phyloP scores from a whole-genome alignment of 2,888 invertebrate genomes.

The Marronus borbonicus region DNA sequence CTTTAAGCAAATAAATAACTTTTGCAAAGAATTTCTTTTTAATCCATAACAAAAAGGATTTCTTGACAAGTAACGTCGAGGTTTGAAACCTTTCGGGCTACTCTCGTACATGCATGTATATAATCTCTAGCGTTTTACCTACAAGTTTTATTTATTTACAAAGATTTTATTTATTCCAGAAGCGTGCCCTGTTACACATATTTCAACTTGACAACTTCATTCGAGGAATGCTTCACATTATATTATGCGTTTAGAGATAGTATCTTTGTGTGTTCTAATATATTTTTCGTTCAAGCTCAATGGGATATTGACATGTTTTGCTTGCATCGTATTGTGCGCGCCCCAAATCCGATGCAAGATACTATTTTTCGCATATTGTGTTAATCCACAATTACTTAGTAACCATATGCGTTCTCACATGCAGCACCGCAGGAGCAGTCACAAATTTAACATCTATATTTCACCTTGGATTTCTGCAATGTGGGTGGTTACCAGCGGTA shows the following conservation, averaged over 20 bases:
- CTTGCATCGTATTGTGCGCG: slow-evolving; percentile 50
- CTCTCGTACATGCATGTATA: too few species aligned
- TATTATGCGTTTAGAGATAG: slow-evolving; percentile 6
- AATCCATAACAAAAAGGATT: too few species aligned
- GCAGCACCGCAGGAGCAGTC: slow-evolving; percentile 48
- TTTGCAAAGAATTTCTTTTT: too few species aligned
- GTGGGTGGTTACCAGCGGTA: slow-evolving; percentile 56
- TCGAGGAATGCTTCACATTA: slow-evolving; percentile 21
- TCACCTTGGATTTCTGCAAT: slow-evolving; percentile 52
- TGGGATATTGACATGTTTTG: slow-evolving; percentile 54
- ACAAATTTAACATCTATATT: slow-evolving; percentile 56
- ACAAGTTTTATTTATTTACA: too few species aligned
- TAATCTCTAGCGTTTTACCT: too few species aligned
- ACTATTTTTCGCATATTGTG: slow-evolving; percentile 50
- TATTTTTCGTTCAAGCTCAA: slow-evolving; percentile 43
- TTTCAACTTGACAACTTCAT: slow-evolving; percentile 38
- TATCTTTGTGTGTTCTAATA: slow-evolving; percentile 47
- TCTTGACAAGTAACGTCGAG: too few species aligned
- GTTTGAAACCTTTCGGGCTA: too few species aligned
- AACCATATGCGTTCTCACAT: slow-evolving; percentile 45
- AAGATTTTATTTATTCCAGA: neutral
- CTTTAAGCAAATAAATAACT: too few species aligned
- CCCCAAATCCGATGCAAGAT: slow-evolving; percentile 53
- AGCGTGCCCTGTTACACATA: slow-evolving; percentile 26
- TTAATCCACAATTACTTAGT: slow-evolving; percentile 53